Percentiles rank a stretch among this genome's conserved stretches.
These are phyloP conservation scores for Sinohyriopsis cumingii DNA, from an alignment of 2,888 invertebrate species.

Conservation along the genomic window DNA sequence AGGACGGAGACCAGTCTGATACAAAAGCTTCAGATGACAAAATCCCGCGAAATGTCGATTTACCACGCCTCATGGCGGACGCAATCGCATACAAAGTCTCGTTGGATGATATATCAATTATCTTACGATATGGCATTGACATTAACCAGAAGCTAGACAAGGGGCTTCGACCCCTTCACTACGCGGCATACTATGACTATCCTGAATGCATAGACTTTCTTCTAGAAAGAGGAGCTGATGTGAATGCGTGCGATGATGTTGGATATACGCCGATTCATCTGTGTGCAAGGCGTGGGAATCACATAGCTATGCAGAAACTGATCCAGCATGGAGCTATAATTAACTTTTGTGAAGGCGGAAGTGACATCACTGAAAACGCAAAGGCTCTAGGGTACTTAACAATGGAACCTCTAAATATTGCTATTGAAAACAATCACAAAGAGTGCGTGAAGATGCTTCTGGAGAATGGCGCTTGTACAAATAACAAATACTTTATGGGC, in stretches of 20 bases:
- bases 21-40: too few relatives aligned
- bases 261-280: slow-evolving; percentile 93
- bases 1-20: too few relatives aligned
- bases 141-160: slow-evolving; percentile 87
- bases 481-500: slow-evolving; percentile 93
- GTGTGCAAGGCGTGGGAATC: slow-evolving; percentile 88
- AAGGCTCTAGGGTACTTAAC: slow-evolving; percentile 56
- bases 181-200: slow-evolving; percentile 90
- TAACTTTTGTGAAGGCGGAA: slow-evolving; percentile 81
- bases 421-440: slow-evolving; percentile 88
- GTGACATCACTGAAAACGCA: slow-evolving; percentile 74
- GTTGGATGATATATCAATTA: slow-evolving; percentile 87
- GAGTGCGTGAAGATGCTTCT: slow-evolving; percentile 79
- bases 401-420: slow-evolving; percentile 91
- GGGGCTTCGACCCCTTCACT: slow-evolving; percentile 90
- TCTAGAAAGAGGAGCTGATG: slow-evolving; percentile 79
- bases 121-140: slow-evolving; percentile 84
- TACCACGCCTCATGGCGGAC: slow-evolving; percentile 85
- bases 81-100: slow-evolving; percentile 91
- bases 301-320: slow-evolving; percentile 76
- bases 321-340: slow-evolving; percentile 86
- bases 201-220: slow-evolving; percentile 85
- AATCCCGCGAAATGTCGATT: too few relatives aligned
- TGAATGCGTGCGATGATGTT: slow-evolving; percentile 82
- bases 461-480: slow-evolving; percentile 90